Base-by-base conservation (phyloP, 2,888 invertebrate genomes). In the Tetropium fuscum region DNA sequence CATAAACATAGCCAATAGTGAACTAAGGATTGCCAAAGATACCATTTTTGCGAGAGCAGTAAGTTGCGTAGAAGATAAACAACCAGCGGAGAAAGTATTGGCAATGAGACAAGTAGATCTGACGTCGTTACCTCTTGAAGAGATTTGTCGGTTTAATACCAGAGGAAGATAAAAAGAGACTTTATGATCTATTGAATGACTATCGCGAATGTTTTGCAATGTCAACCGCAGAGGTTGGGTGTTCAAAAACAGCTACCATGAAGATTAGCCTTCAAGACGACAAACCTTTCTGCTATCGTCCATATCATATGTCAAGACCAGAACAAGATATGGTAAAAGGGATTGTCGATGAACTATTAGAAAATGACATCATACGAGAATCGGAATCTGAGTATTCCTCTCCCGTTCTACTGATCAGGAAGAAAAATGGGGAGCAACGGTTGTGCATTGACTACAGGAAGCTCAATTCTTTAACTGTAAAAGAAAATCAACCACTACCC, bases 151-250 rank as follows among this genome's bases (percentile, higher is more conserved):
- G 65, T 3, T 43, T 43, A 15, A 38, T 67, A 8, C 40, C 64
- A 67, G 62, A 72, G 61, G 72, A 74, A 68, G 53, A 71, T 59
- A 47, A 64, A 51, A 19, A 41, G 16, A 22, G 6, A 34, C n/a
- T 34, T 3, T 13, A 13, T 2, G 10, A 1, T 11, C 11, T 34
- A 10, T n/a, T 49, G 16, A 34, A 49, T 18, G 36, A 53, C 5
- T 53, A 53, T 47, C 18, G 64, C 15, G 64, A 63, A 25, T 66
- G 64, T 48, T 66, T 68, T 51, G 58, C 68, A 8, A 11, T 45
- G 32, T 25, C 27, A 13, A 55, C 44, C 16, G 36, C 16, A 6
- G 63, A 69, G 18, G 44, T 66, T 15, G 69, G 66, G 18, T 66
- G 60, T 44, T 53, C 68, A 8, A 64, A 60, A 53, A 53, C 64